Percentiles rank a stretch among this genome's conserved stretches.
Conservation (phyloP, 2,113 vertebrate genomes). For the Malurus cyaneus region DNA sequence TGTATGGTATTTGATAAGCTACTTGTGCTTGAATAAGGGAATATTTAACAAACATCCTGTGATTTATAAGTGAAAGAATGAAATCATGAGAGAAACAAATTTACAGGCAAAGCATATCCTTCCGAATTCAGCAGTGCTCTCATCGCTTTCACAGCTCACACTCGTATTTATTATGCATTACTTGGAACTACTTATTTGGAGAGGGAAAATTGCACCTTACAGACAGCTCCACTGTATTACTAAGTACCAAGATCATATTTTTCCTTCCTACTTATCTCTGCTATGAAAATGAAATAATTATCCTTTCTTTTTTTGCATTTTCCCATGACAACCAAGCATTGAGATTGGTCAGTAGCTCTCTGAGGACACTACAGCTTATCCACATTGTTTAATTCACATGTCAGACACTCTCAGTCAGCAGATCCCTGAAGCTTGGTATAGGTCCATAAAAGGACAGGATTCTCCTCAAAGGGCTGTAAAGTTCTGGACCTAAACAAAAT, state of each 20-base stretch:
- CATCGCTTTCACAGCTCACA: neutral
- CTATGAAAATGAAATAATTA: neutral
- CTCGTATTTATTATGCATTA: neutral
- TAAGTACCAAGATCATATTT: neutral
- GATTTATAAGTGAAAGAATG: constrained; percentile 10
- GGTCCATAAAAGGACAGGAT: neutral
- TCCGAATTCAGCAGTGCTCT: neutral
- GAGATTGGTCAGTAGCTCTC: neutral
- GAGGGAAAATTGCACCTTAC: neutral
- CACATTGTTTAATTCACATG: neutral
- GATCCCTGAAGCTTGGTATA: neutral
- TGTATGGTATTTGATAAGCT: neutral
- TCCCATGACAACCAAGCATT: neutral
- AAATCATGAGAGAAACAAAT: constrained; percentile 7
- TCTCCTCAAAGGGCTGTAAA: neutral
- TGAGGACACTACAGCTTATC: neutral
- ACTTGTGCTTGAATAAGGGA: neutral
- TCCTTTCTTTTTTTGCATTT: neutral
- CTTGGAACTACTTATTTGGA: constrained; percentile 5
- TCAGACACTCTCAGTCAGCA: neutral
- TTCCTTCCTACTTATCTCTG: neutral
- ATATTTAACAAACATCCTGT: neutral
- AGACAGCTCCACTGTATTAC: neutral
- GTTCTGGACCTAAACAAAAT: neutral
- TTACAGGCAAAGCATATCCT: neutral